phyloP scores from a whole-genome alignment of 2,113 vertebrate species.

The Callocephalon fimbriatum region DNA sequence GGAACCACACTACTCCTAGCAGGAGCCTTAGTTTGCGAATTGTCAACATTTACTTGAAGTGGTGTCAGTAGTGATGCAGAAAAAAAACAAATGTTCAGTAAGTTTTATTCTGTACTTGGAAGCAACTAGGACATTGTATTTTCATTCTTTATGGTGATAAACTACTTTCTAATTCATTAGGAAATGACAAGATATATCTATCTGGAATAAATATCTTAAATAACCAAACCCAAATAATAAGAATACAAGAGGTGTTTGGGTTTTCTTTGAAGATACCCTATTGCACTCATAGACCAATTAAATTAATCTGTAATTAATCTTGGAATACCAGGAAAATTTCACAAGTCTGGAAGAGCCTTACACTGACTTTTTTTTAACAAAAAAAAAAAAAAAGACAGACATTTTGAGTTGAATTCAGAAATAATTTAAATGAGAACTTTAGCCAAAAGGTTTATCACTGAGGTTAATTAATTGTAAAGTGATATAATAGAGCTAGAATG shows the following conservation, averaged over 20 bases:
- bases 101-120: not conserved
- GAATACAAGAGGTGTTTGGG: fast-evolving
- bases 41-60: not conserved
- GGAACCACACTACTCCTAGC: not conserved
- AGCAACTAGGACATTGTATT: not conserved
- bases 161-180: not conserved
- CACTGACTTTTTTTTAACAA: fast-evolving
- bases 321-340: not conserved
- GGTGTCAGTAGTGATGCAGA: not conserved
- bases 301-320: not conserved
- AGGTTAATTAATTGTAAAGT: not conserved
- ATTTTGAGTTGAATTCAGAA: not conserved
- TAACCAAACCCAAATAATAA: not conserved
- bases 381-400: too few species aligned
- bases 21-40: not conserved
- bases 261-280: not conserved
- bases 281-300: not conserved
- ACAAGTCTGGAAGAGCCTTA: not conserved
- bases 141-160: not conserved
- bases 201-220: not conserved
- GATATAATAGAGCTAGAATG: not conserved
- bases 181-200: not conserved
- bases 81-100: not conserved
- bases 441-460: not conserved
- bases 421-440: not conserved